phyloP scores from a whole-genome alignment of 2,797 vertebrate species.

The Takifugu ocellatus region DNA sequence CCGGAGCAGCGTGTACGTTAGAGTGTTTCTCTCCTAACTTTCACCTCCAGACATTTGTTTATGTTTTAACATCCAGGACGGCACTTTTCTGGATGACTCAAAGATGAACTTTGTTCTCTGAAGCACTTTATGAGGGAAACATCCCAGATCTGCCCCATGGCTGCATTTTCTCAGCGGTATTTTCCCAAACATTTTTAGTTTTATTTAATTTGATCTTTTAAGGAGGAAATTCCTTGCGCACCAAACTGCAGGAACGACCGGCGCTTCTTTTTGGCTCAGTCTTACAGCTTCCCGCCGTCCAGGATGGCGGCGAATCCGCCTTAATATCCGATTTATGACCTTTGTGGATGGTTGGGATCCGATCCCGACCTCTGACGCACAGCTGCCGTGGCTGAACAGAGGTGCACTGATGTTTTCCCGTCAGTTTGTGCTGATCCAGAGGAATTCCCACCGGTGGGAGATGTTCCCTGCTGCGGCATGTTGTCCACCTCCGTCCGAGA shows the following conservation, averaged over 20 bases:
- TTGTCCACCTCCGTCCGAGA: conserved; percentile 22
- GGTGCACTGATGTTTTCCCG: conserved; percentile 14
- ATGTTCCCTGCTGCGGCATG: conserved; percentile 26
- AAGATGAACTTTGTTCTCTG: conserved; percentile 65
- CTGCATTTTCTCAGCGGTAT: conserved; percentile 67
- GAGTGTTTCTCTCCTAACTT: conserved; percentile 65
- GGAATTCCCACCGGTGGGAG: conserved; percentile 16
- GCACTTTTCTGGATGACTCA: conserved; percentile 56
- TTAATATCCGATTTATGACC: conserved; percentile 25
- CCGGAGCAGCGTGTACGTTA: conserved; percentile 30
- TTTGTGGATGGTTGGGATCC: conserved; percentile 47
- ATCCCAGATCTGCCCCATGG: conserved; percentile 50
- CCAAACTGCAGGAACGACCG: conserved; percentile 24
- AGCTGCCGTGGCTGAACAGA: conserved; percentile 20
- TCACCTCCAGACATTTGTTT: conserved; percentile 64
- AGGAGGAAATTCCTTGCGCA: conserved; percentile 56
- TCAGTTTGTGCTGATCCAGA: conserved; percentile 24
- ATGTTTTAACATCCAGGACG: conserved; percentile 60
- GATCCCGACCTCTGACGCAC: conserved; percentile 26
- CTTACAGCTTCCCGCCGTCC: conserved; percentile 8
- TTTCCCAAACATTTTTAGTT: conserved; percentile 55
- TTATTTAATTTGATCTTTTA: conserved; percentile 38
- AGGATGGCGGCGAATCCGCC: conserved; percentile 15
- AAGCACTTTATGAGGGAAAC: conserved; percentile 70
- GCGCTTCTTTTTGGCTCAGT: not conserved